phyloP scores from a whole-genome alignment of 1,140 invertebrate genomes.

The Musca vetustissima region DNA sequence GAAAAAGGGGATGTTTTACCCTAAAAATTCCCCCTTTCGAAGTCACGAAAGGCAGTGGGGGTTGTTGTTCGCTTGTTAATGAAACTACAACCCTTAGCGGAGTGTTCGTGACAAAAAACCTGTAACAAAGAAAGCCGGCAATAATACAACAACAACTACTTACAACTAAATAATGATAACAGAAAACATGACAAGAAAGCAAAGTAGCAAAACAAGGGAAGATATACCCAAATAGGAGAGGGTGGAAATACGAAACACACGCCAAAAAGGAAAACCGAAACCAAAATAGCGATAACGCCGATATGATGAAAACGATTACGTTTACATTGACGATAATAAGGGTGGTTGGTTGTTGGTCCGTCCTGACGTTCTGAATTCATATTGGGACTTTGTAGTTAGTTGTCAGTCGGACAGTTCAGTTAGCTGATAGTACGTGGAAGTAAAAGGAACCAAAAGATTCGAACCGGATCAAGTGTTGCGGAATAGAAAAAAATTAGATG shows the following conservation, averaged over 20 bases:
- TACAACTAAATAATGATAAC: no score
- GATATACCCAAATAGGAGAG: not conserved
- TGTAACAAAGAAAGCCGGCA: no score
- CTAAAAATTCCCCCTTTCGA: no score
- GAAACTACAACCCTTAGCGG: no score
- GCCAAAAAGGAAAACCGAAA: not conserved
- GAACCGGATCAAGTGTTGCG: not conserved
- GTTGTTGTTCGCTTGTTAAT: no score
- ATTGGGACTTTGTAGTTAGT: not conserved
- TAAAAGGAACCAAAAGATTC: constrained; percentile 12
- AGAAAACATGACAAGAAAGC: not conserved
- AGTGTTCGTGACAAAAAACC: no score
- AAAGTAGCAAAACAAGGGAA: not conserved
- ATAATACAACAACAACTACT: no score
- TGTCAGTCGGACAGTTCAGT: not conserved
- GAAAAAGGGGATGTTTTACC: no score
- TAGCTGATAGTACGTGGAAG: constrained; percentile 2
- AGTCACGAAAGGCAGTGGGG: no score
- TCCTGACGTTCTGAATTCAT: not conserved
- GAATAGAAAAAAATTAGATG: not conserved
- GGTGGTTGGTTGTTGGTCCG: constrained; percentile 1
- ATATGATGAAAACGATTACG: no score
- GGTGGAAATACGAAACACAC: not conserved
- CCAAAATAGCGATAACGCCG: not conserved
- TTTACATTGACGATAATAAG: constrained; percentile 7